Evolutionary conservation across 2,113 vertebrate genomes (phyloP), one percentile per base, ranked within the genome.

Genomic region (Petrocephalus zakoni): DNA sequence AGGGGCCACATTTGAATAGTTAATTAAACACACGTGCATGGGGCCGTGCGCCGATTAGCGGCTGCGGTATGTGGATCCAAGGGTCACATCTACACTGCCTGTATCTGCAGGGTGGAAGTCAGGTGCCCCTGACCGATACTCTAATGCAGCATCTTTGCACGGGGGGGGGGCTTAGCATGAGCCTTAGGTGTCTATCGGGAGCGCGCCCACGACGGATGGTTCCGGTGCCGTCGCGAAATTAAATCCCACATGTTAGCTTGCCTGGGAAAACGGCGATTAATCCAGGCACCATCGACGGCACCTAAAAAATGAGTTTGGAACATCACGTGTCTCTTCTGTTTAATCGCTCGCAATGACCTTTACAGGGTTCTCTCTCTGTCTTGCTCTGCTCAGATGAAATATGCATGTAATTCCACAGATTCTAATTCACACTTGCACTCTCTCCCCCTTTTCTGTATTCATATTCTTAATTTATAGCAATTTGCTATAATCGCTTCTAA

Each of bases 1-100:
- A 64, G 42, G 25, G 75, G 17, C 82, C 10, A n/a, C 25, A 61
- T 46, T 42, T 51, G 53, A 47, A n/a, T 46, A 42, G 37, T 42
- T 89, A 25, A 82, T 89, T 87, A 87, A 87, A 89, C 87, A 58
- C 87, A 82, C 85, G 72, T 86, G 88, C 61, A 37, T 7, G 58
- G 85, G 42, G 13, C 68, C 10, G 34, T 21, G 51, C 4, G 22
- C 17, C 55, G 47, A 42, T 89, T 42, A 86, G 21, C 11, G 82
- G 53, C 75, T 53, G 87, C 56, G 61, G 72, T 87, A 61, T 47
- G 84, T 47, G 29, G 37, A 81, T 87, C 5, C 84, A 86, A 46
- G 85, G 22, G n/a, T 87, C 49, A 75, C 55, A 34, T 42, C 85
- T 58, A 49, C 42, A n/a, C 85, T 87, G 29, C 37, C 15, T 37